phyloP scores from a whole-genome alignment of 2,113 vertebrate species.

The Phoenicopterus ruber region DNA sequence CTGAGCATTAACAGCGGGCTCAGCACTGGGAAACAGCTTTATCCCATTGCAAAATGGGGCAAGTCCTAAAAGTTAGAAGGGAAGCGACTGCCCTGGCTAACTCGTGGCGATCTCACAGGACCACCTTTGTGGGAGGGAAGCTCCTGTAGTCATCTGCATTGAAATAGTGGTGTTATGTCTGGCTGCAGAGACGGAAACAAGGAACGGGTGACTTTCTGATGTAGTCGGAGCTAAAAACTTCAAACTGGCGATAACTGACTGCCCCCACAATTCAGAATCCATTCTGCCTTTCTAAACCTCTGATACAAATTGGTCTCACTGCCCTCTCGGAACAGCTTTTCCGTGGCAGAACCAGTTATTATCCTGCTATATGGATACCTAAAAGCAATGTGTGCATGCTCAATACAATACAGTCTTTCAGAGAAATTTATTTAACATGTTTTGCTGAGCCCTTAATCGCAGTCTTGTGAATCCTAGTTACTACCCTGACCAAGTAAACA shows the following conservation, averaged over 20 bases:
- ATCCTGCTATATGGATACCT: neutral
- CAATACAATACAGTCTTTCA: neutral
- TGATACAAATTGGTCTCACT: neutral
- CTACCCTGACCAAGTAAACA: slow-evolving; percentile 22
- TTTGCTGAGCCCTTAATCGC: slow-evolving; percentile 23
- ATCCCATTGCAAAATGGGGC: neutral
- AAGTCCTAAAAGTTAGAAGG: neutral
- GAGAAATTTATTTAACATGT: neutral
- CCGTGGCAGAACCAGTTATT: neutral
- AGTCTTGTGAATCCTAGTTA: slow-evolving; percentile 6
- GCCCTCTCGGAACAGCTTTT: neutral
- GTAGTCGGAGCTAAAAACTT: neutral
- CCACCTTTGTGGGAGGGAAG: neutral
- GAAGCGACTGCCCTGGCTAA: neutral
- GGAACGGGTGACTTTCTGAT: neutral
- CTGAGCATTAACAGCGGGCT: neutral
- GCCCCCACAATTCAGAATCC: neutral
- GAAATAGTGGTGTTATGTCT: neutral
- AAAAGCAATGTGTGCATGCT: neutral
- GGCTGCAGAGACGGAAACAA: neutral
- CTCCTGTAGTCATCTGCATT: neutral
- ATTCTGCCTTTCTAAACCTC: neutral
- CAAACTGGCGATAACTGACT: neutral
- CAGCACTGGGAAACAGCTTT: neutral
- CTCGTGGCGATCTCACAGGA: fast-evolving